Evolutionary conservation across 2,888 invertebrate species (phyloP).

Genomic region (Caenorhabditis angaria): DNA sequence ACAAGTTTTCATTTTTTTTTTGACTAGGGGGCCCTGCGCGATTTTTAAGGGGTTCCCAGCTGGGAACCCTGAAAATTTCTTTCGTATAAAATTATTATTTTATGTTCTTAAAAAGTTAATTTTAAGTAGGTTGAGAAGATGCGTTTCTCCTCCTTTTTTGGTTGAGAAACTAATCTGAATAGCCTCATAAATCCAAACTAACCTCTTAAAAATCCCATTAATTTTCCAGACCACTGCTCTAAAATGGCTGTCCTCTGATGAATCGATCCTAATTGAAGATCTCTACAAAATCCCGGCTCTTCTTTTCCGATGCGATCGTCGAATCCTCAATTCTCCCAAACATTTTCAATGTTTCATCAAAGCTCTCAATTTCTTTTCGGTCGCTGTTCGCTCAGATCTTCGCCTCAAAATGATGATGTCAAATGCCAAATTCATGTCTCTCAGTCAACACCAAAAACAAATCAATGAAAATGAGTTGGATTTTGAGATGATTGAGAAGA

Average conservation of each 20-base stretch:
- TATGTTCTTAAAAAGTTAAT: no score
- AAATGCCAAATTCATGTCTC: not conserved
- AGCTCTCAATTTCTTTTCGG: slow-evolving; percentile 39
- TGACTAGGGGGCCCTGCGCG: no score
- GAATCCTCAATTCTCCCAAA: slow-evolving; percentile 43
- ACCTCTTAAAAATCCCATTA: not conserved
- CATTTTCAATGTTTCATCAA: slow-evolving; percentile 47
- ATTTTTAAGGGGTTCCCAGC: no score
- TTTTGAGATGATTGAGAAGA: slow-evolving; percentile 15
- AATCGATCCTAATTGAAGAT: slow-evolving; percentile 22
- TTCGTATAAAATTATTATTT: no score
- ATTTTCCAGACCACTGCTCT: slow-evolving; percentile 12
- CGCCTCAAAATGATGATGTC: slow-evolving; percentile 26
- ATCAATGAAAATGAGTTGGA: slow-evolving; percentile 28
- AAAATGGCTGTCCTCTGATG: slow-evolving; percentile 22
- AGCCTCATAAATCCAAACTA: no score
- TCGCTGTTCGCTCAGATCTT: slow-evolving; percentile 16
- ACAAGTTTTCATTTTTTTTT: no score
- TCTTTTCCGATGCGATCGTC: slow-evolving; percentile 44
- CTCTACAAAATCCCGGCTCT: slow-evolving; percentile 44
- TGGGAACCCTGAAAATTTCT: no score
- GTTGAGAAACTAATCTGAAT: no score
- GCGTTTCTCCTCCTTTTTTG: no score
- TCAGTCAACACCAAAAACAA: not conserved
- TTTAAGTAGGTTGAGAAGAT: no score